phyloP scores from a whole-genome alignment of 2,797 vertebrate genomes.

The Mormyrops attenuatus region DNA sequence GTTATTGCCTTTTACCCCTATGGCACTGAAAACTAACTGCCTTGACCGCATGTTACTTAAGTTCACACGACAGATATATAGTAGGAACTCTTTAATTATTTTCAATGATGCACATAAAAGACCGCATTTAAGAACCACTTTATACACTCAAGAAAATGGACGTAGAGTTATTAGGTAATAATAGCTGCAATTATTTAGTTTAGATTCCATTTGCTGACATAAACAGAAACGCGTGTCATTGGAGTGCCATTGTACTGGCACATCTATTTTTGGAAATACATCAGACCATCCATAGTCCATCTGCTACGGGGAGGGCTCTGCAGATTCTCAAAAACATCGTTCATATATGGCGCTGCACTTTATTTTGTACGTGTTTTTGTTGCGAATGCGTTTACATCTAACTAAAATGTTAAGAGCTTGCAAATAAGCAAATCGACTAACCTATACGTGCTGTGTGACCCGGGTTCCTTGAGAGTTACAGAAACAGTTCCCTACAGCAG shows the following conservation, averaged over 20 bases:
- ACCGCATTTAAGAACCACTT: neutral
- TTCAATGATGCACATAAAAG: neutral
- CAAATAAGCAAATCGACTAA: neutral
- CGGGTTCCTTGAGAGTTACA: neutral
- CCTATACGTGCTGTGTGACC: neutral
- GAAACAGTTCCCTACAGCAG: neutral
- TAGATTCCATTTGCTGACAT: constrained; percentile 10
- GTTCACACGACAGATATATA: neutral
- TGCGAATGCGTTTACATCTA: neutral
- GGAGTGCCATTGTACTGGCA: neutral
- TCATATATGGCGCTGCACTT: neutral
- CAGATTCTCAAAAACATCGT: neutral
- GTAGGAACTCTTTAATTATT: neutral
- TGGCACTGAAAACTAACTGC: neutral
- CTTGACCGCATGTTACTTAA: neutral
- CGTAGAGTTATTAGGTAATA: neutral
- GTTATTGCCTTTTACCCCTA: neutral
- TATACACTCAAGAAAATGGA: neutral
- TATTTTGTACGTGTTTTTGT: neutral
- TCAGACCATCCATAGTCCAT: constrained; percentile 2
- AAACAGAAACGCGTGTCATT: constrained; percentile 2
- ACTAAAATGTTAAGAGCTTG: neutral
- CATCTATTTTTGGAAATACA: constrained; percentile 13
- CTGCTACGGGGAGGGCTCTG: neutral
- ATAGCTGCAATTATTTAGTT: neutral